A percentile compares a stretch with the other conserved stretches of the same genome.
These are phyloP conservation scores for Adelosebastes latens DNA, from an alignment of 2,797 vertebrate species.

Conservation along the genomic window DNA sequence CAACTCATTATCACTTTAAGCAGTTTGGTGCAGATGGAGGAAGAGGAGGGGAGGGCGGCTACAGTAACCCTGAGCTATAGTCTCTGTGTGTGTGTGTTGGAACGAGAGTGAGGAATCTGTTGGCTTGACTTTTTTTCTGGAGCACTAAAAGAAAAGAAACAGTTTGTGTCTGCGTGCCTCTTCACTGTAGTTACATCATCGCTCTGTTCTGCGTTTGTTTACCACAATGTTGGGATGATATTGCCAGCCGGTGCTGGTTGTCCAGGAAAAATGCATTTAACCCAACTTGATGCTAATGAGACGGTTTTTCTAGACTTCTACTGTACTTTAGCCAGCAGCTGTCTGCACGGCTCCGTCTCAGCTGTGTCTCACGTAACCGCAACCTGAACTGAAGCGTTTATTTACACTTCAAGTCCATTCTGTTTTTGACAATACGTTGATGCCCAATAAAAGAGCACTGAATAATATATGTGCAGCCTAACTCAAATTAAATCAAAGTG, in stretches of 20 bases:
- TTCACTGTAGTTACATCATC: conserved; percentile 4
- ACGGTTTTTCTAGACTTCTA: not conserved
- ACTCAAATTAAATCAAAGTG: too few relatives aligned
- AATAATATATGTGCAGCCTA: too few relatives aligned
- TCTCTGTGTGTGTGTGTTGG: conserved; percentile 15
- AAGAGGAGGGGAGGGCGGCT: conserved; percentile 26
- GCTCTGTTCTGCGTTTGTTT: not conserved
- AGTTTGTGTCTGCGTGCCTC: not conserved
- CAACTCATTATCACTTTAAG: conserved; percentile 81
- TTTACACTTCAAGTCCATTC: too few relatives aligned
- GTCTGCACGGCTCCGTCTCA: too few relatives aligned
- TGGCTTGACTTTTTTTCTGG: not conserved
- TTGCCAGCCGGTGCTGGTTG: not conserved
- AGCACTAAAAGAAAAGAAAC: conserved; percentile 32
- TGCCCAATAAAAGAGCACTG: too few relatives aligned
- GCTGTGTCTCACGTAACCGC: too few relatives aligned
- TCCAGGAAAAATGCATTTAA: not conserved
- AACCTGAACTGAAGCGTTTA: too few relatives aligned
- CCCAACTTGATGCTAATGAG: not conserved
- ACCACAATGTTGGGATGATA: not conserved
- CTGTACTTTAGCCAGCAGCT: not conserved
- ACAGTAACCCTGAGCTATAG: conserved; percentile 32
- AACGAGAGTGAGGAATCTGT: not conserved
- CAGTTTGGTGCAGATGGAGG: conserved; percentile 61
- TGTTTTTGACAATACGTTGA: too few relatives aligned